Base-by-base conservation (phyloP, 2,888 invertebrate genomes). In the Epinotia bilunana region DNA sequence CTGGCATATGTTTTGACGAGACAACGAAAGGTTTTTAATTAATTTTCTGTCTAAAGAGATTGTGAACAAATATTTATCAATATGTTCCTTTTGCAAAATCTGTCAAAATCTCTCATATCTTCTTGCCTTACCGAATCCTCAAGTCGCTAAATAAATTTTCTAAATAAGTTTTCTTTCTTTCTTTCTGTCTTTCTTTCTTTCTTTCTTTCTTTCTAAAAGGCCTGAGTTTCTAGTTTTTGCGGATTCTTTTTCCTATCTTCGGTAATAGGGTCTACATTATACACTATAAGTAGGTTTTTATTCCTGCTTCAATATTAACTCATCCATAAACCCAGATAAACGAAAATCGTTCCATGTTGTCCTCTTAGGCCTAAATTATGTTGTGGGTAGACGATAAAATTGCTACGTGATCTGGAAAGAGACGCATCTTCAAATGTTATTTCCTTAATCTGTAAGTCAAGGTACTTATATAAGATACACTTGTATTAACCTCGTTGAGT, bases 371-470 rank as follows among this genome's bases (percentile, higher is more conserved):
- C 71, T 72, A 72, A 72, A 67, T 72, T 65, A 72, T 72, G 60
- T 72, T 62, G 71, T 72, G 72, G 75, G 72, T 53, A 65, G 75
- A 67, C 72, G 64, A 75, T 75, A 75, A 75, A 75, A 75, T 49
- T 18, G 43, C 55, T 72, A 75, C 75, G 75, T 75, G 75, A 71
- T 62, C 75, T 62, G 75, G 67, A 75, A 75, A 71, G 23, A 69
- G 61, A 72, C 72, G 75, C 46, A 67, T 67, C 43, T 72, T 46
- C 55, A 57, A 62, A 57, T 57, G 64, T 72, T 72, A 75, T 72
- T 75, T 67, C 67, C 72, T 75, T 72, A 67, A 75, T 72, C 65
- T 72, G 28, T 33, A 57, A 58, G 2, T 23, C 23, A 13, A 23
- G 13, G 33, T n/a, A n/a, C n/a, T 1, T n/a, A 53, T n/a, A n/a